Conservation (phyloP, 2,888 invertebrate species). For the Cistogaster globosa region DNA sequence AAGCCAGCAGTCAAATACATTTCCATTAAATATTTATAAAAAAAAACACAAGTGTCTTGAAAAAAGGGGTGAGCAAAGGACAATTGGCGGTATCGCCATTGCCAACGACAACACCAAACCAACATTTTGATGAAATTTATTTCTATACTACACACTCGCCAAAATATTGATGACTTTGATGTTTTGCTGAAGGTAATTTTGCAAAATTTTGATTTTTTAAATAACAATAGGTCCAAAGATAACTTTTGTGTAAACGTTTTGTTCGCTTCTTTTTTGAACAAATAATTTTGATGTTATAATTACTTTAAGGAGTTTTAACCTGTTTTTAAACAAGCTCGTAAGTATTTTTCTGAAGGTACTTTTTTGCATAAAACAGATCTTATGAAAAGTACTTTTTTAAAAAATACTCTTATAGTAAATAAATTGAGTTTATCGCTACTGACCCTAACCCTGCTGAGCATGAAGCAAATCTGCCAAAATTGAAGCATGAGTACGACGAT, state of each 20-base stretch:
- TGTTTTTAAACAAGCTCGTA: too few relatives aligned
- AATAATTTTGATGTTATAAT: too few relatives aligned
- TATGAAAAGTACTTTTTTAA: neutral
- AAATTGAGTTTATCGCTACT: slow-evolving; percentile 66
- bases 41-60: neutral
- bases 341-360: too few relatives aligned
- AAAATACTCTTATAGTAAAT: slow-evolving; percentile 24
- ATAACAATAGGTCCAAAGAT: too few relatives aligned
- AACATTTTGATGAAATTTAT: neutral
- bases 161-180: neutral
- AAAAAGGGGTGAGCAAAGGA: neutral
- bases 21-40: slow-evolving; percentile 77
- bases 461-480: slow-evolving; percentile 57
- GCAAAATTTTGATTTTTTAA: too few relatives aligned
- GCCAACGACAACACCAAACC: neutral
- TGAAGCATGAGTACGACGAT: slow-evolving; percentile 43
- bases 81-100: slow-evolving; percentile 12
- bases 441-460: slow-evolving; percentile 71
- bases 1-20: slow-evolving; percentile 81
- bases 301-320: too few relatives aligned
- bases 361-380: neutral
- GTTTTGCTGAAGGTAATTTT: too few relatives aligned
- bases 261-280: too few relatives aligned
- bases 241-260: too few relatives aligned
- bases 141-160: neutral